Evolutionary conservation across 2,113 vertebrate species (phyloP).

Genomic region (Conger conger): DNA sequence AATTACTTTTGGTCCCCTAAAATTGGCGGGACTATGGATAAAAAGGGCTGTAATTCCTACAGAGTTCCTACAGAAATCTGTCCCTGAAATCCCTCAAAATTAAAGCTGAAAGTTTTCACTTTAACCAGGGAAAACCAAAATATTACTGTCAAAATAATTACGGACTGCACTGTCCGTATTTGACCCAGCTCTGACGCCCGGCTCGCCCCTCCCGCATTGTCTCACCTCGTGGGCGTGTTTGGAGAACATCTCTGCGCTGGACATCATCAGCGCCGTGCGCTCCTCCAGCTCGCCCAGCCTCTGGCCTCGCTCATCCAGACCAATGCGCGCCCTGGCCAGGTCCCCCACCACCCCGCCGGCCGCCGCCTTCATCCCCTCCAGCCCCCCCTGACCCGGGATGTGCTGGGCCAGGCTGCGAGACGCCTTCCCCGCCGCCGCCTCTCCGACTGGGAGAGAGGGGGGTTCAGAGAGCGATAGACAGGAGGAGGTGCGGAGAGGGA

Average conservation of each 20-base stretch:
- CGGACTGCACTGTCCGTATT: no score
- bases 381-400: constrained; percentile 85
- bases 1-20: no score
- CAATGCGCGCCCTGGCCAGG: constrained; percentile 85
- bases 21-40: no score
- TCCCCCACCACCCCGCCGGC: constrained; percentile 88
- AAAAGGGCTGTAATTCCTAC: no score
- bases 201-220: not conserved
- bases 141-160: no score
- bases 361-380: constrained; percentile 87
- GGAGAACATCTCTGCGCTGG: constrained; percentile 89
- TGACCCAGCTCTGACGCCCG: no score
- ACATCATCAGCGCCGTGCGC: constrained; percentile 91
- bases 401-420: constrained; percentile 93
- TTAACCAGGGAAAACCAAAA: no score
- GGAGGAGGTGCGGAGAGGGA: not conserved
- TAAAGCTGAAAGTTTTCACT: no score
- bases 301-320: constrained; percentile 93
- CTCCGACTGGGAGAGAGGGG: constrained; percentile 75
- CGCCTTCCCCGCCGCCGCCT: constrained; percentile 90
- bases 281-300: constrained; percentile 94
- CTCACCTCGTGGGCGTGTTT: constrained; percentile 95
- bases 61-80: no score
- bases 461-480: not conserved
- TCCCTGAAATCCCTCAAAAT: no score